Conservation (phyloP, 1,140 invertebrate genomes). For the Fopius arisanus region DNA sequence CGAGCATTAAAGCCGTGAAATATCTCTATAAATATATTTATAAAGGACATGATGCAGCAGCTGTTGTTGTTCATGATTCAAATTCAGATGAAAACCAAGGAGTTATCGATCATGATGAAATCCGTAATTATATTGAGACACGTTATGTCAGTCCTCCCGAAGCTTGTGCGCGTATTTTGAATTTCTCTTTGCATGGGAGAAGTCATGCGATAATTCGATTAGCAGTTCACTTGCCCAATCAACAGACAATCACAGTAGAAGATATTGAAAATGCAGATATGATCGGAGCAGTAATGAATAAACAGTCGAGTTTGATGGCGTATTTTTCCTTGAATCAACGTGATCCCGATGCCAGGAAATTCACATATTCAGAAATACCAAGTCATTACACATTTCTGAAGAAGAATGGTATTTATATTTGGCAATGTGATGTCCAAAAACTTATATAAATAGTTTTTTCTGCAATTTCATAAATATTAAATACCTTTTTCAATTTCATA, state of each 20-base stretch:
- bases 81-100: constrained; percentile 29
- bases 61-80: neutral
- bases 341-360: neutral
- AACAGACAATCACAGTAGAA: neutral
- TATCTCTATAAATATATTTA: constrained; percentile 23
- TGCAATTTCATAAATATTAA: too few species aligned
- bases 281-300: neutral
- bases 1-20: constrained; percentile 10
- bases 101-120: neutral
- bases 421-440: too few species aligned
- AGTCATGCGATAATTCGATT: neutral
- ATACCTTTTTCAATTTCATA: too few species aligned
- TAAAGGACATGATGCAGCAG: constrained; percentile 9
- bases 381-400: neutral
- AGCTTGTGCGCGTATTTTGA: neutral
- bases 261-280: neutral
- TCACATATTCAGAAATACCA: neutral
- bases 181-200: neutral
- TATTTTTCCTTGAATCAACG: constrained; percentile 31
- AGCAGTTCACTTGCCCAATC: neutral
- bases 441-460: too few species aligned
- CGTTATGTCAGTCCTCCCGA: neutral
- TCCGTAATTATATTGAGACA: neutral
- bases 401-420: neutral
- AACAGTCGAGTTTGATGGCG: constrained; percentile 13